Evolutionary conservation across 2,888 invertebrate genomes (phyloP), one percentile per base, ranked within the genome.

Genomic region (Syrphus vitripennis): DNA sequence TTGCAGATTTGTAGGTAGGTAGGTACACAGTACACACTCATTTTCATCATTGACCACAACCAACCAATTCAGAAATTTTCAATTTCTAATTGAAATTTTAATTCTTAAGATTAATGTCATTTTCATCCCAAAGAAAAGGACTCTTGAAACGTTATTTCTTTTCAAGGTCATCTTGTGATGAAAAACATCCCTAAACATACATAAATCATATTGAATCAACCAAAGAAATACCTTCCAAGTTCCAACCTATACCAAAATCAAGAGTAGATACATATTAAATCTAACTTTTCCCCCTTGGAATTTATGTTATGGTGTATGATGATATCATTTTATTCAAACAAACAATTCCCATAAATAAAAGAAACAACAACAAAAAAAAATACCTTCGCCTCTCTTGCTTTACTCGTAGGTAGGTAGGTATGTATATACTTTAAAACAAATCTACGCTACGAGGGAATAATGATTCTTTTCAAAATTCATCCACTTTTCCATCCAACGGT

Each of bases 401-500:
- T 45, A 19, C 19, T 40, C 16, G 19, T 50, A n/a, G 48, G 16
- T 37, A 37, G 14, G 3, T 14, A 14, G 37, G 2, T 12, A 14
- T 9, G 6, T 24, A 24, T 24, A 1, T 26, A 45, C 42, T 61
- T 61, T 24, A n/a, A 34, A 50, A 29, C 16, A 31, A 53, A n/a
- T 37, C 14, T 26, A 7, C 37, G n/a, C 7, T 19, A 14, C 6
- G n/a, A 31, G 45, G 16, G 24, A 55, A n/a, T n/a, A 55, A 57
- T 48, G 12, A 63, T 72, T 65, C 57, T 72, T 65, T 71, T 71
- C 42, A 34, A 65, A 77, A 70, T 34, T 57, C 78, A 78, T 78
- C 21, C 34, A 74, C 72, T 61, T 69, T 67, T 31, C 40, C 59
- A 34, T 34, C 48, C n/a, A 24, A 45, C 42, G 34, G 48, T 24